Conservation (phyloP, 1,140 invertebrate species). For the Solenopsis fugax region DNA sequence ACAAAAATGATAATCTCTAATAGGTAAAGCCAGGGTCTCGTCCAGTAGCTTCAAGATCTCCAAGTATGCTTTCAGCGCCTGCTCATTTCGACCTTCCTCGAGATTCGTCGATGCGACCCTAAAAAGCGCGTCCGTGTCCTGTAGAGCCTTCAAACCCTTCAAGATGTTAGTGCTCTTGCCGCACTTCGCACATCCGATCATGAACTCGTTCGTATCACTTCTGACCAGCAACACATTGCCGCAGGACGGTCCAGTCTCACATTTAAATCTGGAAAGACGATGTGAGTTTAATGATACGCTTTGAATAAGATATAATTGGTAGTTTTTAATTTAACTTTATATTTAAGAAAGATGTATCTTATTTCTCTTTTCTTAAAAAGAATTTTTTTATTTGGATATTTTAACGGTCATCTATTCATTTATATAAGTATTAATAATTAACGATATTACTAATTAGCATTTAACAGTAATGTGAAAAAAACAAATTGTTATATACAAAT, state of each 20-base stretch:
- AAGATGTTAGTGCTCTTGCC: slow-evolving; percentile 91
- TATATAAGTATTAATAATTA: background rate
- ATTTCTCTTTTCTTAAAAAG: background rate
- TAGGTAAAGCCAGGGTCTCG: slow-evolving; percentile 91
- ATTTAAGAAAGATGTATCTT: background rate
- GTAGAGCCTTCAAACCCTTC: slow-evolving; percentile 91
- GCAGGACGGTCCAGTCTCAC: slow-evolving; percentile 89
- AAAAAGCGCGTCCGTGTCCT: slow-evolving; percentile 92
- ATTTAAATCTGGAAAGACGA: slow-evolving; percentile 85
- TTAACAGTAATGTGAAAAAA: background rate
- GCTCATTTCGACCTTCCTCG: slow-evolving; percentile 88
- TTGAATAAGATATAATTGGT: background rate
- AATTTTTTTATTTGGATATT: background rate
- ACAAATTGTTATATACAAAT: background rate
- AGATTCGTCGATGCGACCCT: slow-evolving; percentile 89
- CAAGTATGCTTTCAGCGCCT: slow-evolving; percentile 90
- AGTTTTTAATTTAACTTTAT: background rate
- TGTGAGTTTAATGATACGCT: background rate
- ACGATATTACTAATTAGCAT: background rate
- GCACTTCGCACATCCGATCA: slow-evolving; percentile 91
- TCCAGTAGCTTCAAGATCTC: slow-evolving; percentile 91
- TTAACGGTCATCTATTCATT: background rate
- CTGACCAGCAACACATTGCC: slow-evolving; percentile 89
- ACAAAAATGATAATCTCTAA: slow-evolving; percentile 93
- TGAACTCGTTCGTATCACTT: slow-evolving; percentile 90